Evolutionary conservation across 1,140 invertebrate species (phyloP), one percentile per base, ranked within the genome.

Genomic region (Bicyclus anynana): DNA sequence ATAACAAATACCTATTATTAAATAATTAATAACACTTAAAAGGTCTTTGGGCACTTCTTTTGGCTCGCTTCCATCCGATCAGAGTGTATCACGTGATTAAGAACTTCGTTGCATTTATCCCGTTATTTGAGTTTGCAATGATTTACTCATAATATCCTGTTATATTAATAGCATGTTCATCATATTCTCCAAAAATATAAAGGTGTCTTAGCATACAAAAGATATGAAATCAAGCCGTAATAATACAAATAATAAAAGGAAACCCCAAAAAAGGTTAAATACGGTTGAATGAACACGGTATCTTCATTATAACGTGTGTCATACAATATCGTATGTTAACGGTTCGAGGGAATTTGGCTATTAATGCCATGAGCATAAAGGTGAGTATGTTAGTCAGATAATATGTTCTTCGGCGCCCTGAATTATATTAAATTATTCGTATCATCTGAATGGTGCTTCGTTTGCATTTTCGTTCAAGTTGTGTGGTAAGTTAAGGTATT

Each of bases 381-480:
- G 26, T 17, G 18, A 53, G 1, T 38, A 2, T 52, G 35, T 52
- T 60, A 60, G 35, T 44, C 12, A 18, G 44, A 54, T 52, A 53
- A 53, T 66, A 59, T 38, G 38, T 56, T 50, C 40, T 37, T 29
- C 14, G 37, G 52, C 26, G 52, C 55, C 56, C 56, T 53, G 59
- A 58, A 66, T 62, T 62, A 58, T 49, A 66, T 64, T 64, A 64
- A 59, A 59, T 59, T 55, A 52, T 65, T 58, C 46, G 37, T 59
- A 44, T 57, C 56, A 50, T 51, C 27, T 33, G 49, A 47, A 13
- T 26, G 17, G 27, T 66, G 64, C 52, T 48, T 12, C 40, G 47
- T 62, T 65, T 57, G 35, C 6, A 53, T 7, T 18, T 37, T 9
- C 18, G 18, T 10, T 23, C 37, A 6, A 40, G 37, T 40, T n/a